Conservation (phyloP, 2,113 vertebrate genomes). For the Platysternon megacephalum region DNA sequence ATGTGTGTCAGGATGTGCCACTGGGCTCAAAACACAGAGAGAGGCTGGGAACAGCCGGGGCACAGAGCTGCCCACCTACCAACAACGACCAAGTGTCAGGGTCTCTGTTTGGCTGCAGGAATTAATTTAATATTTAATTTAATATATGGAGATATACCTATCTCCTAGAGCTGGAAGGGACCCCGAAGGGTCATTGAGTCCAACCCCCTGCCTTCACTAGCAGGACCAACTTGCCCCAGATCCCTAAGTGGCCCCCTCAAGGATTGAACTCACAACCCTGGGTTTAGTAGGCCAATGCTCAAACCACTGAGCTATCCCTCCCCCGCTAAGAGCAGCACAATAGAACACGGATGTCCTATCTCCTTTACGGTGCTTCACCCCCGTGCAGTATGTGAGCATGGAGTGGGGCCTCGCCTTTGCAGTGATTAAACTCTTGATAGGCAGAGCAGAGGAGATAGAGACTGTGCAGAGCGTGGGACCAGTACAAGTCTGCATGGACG, state of each 20-base stretch:
- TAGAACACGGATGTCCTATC: fast-evolving
- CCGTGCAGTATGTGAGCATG: not conserved
- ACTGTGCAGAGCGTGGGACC: not conserved
- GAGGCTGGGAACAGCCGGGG: not conserved
- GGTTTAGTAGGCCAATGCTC: too few species aligned
- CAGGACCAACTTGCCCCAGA: too few species aligned
- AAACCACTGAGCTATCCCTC: too few species aligned
- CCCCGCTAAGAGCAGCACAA: not conserved
- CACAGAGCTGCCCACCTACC: not conserved
- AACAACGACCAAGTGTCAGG: not conserved
- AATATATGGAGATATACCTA: too few species aligned
- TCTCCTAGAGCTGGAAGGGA: too few species aligned
- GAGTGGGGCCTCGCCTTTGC: not conserved
- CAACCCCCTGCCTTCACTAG: too few species aligned
- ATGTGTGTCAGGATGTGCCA: not conserved
- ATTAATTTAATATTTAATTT: too few species aligned
- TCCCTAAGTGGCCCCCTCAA: too few species aligned
- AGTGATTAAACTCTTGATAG: not conserved
- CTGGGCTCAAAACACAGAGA: not conserved
- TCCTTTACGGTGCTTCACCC: not conserved
- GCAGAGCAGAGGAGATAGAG: fast-evolving
- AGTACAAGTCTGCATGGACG: not conserved
- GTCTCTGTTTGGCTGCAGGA: not conserved
- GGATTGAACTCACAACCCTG: too few species aligned
- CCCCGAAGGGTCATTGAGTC: too few species aligned